Base-by-base conservation (phyloP, 2,888 invertebrate species). In the Liopterus haemorrhoidalis region DNA sequence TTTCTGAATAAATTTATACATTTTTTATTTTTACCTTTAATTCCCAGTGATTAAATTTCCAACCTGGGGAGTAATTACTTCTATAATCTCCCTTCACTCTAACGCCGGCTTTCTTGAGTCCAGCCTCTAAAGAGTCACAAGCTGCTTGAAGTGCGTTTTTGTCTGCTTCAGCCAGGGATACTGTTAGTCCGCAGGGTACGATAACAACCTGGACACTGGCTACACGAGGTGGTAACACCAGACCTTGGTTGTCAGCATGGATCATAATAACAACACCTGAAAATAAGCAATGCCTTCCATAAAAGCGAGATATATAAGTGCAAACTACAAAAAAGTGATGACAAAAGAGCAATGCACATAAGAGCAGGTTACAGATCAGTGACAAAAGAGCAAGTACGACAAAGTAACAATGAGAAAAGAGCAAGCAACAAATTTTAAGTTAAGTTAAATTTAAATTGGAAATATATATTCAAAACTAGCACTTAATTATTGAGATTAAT, bases 21-120 rank as follows among this genome's bases (percentile, higher is more conserved):
- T n/a, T n/a, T n/a, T n/a, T n/a, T n/a, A n/a, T n/a, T 41, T 32
- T 50, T 61, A 82, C 85, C 77, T 94, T 95, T 22, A 95, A 69
- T 65, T 95, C 94, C 94, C 94, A 95, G 62, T 95, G 90, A 64
- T 94, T 95, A 66, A 92, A 96, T 70, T 99, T 99, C 99, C 99
- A 99, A 0, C 97, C 99, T 0, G 97, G 96, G 9, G 96, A 94
- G 65, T 96, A 94, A 68, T 97, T 95, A 59, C 90, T 91, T 41
- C 96, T 75, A 52, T 83, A 82, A 68, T 99, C 99, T 5, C 85
- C 85, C 53, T 88, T 83, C 0, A 85, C 84, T 49, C 85, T 75
- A 5, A 99, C 67, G 0, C 79, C 83, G 1, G 70, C 75, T 0
- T 68, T 69, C 2, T 61, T 59, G 12, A 96, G 66, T 18, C 75